phyloP scores from a whole-genome alignment of 2,113 vertebrate genomes.

The Nycticebus coucang region DNA sequence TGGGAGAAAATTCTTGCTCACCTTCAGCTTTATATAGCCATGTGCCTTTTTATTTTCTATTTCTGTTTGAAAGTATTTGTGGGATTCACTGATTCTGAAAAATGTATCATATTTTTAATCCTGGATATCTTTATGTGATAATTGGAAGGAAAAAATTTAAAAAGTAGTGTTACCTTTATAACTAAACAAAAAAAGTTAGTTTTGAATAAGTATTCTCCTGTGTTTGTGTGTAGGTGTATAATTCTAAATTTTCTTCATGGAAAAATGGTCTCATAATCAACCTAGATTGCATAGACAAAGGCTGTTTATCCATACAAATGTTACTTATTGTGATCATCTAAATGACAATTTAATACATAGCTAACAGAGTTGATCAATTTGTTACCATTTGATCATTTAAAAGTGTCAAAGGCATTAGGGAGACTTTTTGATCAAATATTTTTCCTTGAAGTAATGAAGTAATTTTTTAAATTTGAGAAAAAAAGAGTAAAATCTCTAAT shows the following conservation, averaged over 20 bases:
- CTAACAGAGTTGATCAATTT: background rate
- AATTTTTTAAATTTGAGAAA: background rate
- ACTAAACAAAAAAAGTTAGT: background rate
- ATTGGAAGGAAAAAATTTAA: background rate
- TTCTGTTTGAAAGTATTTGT: background rate
- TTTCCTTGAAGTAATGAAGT: background rate
- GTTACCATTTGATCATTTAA: background rate
- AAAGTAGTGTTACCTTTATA: background rate
- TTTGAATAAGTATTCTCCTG: background rate
- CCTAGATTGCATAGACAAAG: background rate
- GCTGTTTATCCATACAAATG: background rate
- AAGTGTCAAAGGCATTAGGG: background rate
- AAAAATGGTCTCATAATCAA: background rate
- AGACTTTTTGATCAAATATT: background rate
- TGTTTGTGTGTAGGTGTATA: rapidly evolving
- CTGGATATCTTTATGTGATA: background rate
- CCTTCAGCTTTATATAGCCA: background rate
- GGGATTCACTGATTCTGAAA: background rate
- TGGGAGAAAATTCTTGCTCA: background rate
- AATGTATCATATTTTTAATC: background rate
- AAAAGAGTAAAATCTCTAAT: too few species aligned
- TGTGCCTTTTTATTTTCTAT: background rate
- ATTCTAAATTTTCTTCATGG: background rate
- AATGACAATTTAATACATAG: background rate
- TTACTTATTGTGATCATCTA: background rate